Percentiles rank a stretch among this genome's conserved stretches.
phyloP scores from a whole-genome alignment of 2,797 vertebrate genomes.

The Aeoliscus strigatus region DNA sequence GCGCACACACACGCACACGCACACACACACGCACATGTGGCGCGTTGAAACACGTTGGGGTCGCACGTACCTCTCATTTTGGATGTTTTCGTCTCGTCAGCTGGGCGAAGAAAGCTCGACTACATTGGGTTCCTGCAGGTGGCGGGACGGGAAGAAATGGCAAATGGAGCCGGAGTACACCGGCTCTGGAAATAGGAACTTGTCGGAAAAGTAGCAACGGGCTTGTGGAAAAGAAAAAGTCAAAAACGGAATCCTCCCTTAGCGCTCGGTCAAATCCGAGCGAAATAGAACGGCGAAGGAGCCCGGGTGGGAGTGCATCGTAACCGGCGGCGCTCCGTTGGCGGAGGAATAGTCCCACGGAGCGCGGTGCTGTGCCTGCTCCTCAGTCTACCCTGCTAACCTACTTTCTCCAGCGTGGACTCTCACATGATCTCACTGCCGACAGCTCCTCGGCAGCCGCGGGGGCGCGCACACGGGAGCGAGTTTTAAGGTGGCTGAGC shows the following conservation, averaged over 20 bases:
- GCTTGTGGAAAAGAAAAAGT: constrained; percentile 9
- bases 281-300: constrained; percentile 41
- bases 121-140: constrained; percentile 50
- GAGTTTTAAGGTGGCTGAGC: constrained; percentile 68
- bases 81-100: constrained; percentile 30
- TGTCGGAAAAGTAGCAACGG: constrained; percentile 35
- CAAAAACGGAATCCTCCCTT: constrained; percentile 30
- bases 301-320: constrained; percentile 52
- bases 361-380: constrained; percentile 55
- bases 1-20: constrained; percentile 39
- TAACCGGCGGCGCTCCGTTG: constrained; percentile 22
- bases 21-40: constrained; percentile 62
- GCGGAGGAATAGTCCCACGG: constrained; percentile 49
- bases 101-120: constrained; percentile 35
- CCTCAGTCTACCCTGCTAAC: constrained; percentile 78
- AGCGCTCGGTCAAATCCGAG: constrained; percentile 58
- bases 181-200: constrained; percentile 51
- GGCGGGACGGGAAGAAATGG: constrained; percentile 22
- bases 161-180: constrained; percentile 24
- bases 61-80: constrained; percentile 76
- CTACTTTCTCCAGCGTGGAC: constrained; percentile 79
- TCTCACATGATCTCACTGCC: constrained; percentile 80
- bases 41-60: neutral
- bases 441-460: constrained; percentile 60
- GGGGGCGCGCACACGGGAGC: constrained; percentile 65